Base-by-base conservation (phyloP, 2,113 vertebrate species). In the Pseudorhombus dupliciocellatus region DNA sequence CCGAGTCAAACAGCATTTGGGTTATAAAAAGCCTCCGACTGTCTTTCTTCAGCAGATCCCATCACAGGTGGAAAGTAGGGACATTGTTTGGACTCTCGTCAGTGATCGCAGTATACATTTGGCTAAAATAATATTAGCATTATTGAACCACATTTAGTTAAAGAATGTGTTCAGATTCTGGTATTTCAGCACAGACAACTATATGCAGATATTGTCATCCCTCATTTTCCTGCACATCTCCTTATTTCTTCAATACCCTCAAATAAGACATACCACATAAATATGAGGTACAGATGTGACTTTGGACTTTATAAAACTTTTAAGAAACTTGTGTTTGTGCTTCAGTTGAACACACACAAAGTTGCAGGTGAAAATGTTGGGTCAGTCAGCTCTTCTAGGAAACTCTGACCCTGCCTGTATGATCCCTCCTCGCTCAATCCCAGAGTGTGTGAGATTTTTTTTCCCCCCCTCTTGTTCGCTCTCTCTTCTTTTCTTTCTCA, bases 301-400 rank as follows among this genome's bases (percentile, higher is more conserved):
- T 52, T n/a, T 21, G 8, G 51, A 25, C 51, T 52, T 52, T 1
- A 24, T 30, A 15, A 42, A 21, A 28, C n/a, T n/a, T n/a, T n/a
- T n/a, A 1, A 44, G 51, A 30, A 3, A 18, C 22, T 62, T 12
- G n/a, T 89, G 90, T 2, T 10, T 15, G 8, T 31, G 50, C 42
- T 31, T 37, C 40, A 50, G 53, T 48, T 58, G 20, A 61, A 88
- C 79, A 71, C 61, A 75, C 83, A 24, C 60, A 44, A 74, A 54
- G 24, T 69, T 61, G 67, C 83, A 88, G 79, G 82, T 81, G 73
- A 66, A 51, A 91, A 92, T 90, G 92, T 92, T 87, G 85, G 42
- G 42, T 91, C 85, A 90, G 90, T 94, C 44, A 68, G 50, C 92
- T 93, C 94, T 89, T 81, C 58, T 37, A 63, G 76, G 66, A 85